Conservation (phyloP, 2,113 vertebrate species). For the Pedionomus torquatus region DNA sequence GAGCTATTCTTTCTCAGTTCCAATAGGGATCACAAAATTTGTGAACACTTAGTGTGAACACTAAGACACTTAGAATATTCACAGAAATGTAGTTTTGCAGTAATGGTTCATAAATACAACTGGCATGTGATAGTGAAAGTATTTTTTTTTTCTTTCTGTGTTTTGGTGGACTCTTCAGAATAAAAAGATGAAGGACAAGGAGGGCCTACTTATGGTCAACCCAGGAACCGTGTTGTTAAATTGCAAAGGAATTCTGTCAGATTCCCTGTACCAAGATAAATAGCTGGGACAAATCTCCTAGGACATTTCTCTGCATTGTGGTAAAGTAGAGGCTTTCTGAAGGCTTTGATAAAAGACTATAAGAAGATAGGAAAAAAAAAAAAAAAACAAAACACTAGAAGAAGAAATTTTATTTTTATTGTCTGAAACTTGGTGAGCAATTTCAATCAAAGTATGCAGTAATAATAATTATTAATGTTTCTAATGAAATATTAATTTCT, state of each 20-base stretch:
- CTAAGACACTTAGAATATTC: not conserved
- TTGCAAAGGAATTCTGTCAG: not conserved
- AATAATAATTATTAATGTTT: not conserved
- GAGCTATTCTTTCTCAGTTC: not conserved
- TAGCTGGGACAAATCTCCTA: not conserved
- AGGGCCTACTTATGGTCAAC: not conserved
- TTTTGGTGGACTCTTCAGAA: not conserved
- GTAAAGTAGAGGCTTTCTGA: not conserved
- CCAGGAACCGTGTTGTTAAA: not conserved
- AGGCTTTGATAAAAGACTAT: not conserved
- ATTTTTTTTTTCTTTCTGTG: not conserved
- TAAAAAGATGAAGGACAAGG: not conserved
- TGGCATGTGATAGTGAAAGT: not conserved
- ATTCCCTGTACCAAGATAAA: not conserved
- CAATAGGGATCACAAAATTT: not conserved
- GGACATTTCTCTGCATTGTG: not conserved
- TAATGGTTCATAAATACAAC: not conserved
- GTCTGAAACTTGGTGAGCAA: fast-evolving
- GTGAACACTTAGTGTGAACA: too few relatives aligned
- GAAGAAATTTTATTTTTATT: not conserved
- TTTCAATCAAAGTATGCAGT: not conserved
- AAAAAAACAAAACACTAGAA: not conserved
- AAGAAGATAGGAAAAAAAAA: not conserved
- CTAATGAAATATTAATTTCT: not conserved
- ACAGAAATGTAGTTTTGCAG: not conserved